phyloP scores from a whole-genome alignment of 2,113 vertebrate genomes.

The Hippocampus abdominalis region DNA sequence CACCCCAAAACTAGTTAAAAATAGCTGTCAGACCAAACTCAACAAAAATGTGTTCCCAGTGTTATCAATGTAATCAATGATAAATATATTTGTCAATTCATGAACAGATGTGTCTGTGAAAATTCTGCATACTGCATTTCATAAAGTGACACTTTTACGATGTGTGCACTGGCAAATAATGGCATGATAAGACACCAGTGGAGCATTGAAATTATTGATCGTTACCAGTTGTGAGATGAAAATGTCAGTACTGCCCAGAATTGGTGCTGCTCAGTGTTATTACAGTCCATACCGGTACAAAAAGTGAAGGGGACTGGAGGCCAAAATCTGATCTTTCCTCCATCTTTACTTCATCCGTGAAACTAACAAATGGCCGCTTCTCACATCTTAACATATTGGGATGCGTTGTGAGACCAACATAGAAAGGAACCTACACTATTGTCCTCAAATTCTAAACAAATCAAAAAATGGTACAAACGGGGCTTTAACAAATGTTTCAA shows the following conservation, averaged over 20 bases:
- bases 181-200: slow-evolving; percentile 13
- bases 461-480: too few relatives aligned
- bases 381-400: too few relatives aligned
- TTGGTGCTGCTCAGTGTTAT: not conserved
- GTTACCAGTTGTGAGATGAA: not conserved
- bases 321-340: not conserved
- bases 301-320: not conserved
- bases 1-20: too few relatives aligned
- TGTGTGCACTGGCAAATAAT: slow-evolving; percentile 30
- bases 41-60: too few relatives aligned
- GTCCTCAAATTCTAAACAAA: too few relatives aligned
- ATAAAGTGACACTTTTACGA: slow-evolving; percentile 17
- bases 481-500: too few relatives aligned
- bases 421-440: too few relatives aligned
- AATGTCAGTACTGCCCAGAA: not conserved
- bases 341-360: too few relatives aligned
- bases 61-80: not conserved
- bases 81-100: too few relatives aligned
- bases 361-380: too few relatives aligned
- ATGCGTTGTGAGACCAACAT: too few relatives aligned
- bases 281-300: not conserved
- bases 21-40: too few relatives aligned
- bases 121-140: not conserved
- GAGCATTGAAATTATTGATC: slow-evolving; percentile 34
- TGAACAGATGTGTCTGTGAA: not conserved